A percentile compares a stretch with the other conserved stretches of the same genome.
These are phyloP conservation scores for Sandelia bainsii DNA, from an alignment of 2,797 vertebrate genomes.

Conservation along the genomic window DNA sequence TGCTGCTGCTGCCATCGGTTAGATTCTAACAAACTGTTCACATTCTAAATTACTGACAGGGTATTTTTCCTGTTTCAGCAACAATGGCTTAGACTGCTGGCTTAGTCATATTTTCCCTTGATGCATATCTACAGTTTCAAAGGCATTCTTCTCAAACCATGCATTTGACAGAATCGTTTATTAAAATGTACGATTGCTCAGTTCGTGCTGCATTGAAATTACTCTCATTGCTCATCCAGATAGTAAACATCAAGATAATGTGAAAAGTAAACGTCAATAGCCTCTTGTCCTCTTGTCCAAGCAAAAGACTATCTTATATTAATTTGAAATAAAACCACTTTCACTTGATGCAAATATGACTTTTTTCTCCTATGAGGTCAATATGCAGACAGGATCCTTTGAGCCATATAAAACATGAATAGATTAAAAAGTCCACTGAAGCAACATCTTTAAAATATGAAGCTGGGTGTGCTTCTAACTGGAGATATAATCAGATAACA, in stretches of 20 bases:
- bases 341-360: conserved; percentile 24
- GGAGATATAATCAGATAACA: conserved; percentile 12
- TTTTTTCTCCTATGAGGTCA: conserved; percentile 16
- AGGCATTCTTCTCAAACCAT: conserved; percentile 78
- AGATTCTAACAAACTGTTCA: conserved; percentile 75
- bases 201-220: conserved; percentile 72
- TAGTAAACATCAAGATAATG: conserved; percentile 71
- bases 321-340: conserved; percentile 46
- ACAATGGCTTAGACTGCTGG: conserved; percentile 58
- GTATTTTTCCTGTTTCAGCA: conserved; percentile 76
- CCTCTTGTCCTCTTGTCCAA: conserved; percentile 53
- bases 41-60: conserved; percentile 80
- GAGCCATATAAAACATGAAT: conserved; percentile 14
- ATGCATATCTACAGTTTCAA: conserved; percentile 77
- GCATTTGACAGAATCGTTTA: conserved; percentile 79
- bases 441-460: conserved; percentile 14
- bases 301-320: conserved; percentile 34
- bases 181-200: conserved; percentile 79
- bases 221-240: conserved; percentile 75
- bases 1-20: conserved; percentile 73
- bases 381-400: conserved; percentile 10
- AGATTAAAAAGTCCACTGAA: conserved; percentile 12
- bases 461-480: conserved; percentile 22
- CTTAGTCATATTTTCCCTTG: conserved; percentile 75
- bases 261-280: conserved; percentile 68